Conservation (phyloP, 2,888 invertebrate genomes). For the Tenodera sinensis region DNA sequence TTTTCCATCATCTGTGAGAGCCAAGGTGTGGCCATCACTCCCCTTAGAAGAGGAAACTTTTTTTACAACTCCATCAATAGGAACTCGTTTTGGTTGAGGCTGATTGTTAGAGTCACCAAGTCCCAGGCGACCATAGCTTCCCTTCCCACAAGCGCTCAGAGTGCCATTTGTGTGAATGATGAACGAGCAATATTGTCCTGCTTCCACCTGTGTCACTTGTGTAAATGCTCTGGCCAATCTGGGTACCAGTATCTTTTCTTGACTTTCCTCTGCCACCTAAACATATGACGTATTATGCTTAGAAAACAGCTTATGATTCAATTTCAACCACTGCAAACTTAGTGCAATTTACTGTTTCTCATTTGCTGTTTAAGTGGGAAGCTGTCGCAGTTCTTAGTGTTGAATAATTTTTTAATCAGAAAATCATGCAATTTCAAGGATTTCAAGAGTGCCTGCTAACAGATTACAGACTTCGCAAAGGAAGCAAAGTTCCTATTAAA, state of each 20-base stretch:
- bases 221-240: slow-evolving; percentile 54
- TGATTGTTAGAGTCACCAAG: slow-evolving; percentile 61
- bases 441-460: too few species aligned
- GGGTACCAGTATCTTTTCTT: slow-evolving; percentile 57
- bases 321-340: too few species aligned
- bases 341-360: too few species aligned
- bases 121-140: slow-evolving; percentile 60
- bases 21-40: slow-evolving; percentile 56
- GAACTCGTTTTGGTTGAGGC: slow-evolving; percentile 52
- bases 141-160: slow-evolving; percentile 60
- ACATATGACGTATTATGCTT: not conserved
- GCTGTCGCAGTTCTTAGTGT: too few species aligned
- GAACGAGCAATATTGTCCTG: slow-evolving; percentile 63
- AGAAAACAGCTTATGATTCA: not conserved
- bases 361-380: too few species aligned
- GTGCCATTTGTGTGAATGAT: slow-evolving; percentile 55
- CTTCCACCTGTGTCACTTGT: slow-evolving; percentile 57
- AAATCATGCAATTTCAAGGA: too few species aligned
- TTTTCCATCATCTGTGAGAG: slow-evolving; percentile 51
- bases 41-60: slow-evolving; percentile 55
- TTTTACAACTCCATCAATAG: slow-evolving; percentile 51
- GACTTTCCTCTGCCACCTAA: slow-evolving; percentile 53
- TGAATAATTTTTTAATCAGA: too few species aligned
- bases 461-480: too few species aligned
- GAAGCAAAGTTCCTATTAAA: too few species aligned